Conservation (phyloP, 2,888 invertebrate species). For the Cylloceria caligata region DNA sequence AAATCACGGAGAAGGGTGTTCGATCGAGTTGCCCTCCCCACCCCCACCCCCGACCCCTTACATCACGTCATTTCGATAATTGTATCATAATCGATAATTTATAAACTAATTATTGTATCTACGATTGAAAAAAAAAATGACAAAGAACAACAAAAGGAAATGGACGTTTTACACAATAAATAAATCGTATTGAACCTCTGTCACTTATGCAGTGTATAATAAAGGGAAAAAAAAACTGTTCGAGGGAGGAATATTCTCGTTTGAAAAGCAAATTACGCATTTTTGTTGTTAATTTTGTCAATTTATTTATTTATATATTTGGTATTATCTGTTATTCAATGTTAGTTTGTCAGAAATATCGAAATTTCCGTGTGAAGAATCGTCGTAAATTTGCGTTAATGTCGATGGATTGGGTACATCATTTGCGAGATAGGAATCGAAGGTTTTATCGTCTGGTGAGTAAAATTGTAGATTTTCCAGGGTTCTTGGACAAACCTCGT, state of each 20-base stretch:
- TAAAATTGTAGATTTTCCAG: neutral
- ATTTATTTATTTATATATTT: conserved; percentile 5
- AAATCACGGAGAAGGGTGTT: conserved; percentile 11
- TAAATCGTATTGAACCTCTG: conserved; percentile 65
- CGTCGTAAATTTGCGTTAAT: neutral
- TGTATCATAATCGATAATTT: conserved; percentile 43
- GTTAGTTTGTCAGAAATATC: neutral
- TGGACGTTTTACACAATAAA: conserved; percentile 71
- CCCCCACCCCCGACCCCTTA: too few relatives aligned
- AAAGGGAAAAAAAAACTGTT: too few relatives aligned
- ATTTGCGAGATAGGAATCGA: neutral
- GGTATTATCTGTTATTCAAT: neutral
- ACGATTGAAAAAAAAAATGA: conserved; percentile 40
- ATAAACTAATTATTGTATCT: conserved; percentile 61
- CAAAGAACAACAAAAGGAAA: conserved; percentile 56
- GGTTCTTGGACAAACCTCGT: conserved; percentile 44
- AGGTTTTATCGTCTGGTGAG: conserved; percentile 2
- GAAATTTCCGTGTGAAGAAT: conserved; percentile 12
- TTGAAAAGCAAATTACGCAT: neutral
- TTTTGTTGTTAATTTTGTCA: neutral
- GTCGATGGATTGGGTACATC: neutral
- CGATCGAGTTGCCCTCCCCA: neutral
- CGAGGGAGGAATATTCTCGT: neutral
- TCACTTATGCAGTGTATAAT: conserved; percentile 54
- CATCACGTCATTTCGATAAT: conserved; percentile 7